These are phyloP conservation scores for Tetranychus truncatus DNA, from an alignment of 2,888 invertebrate species.

Conservation along the genomic window DNA sequence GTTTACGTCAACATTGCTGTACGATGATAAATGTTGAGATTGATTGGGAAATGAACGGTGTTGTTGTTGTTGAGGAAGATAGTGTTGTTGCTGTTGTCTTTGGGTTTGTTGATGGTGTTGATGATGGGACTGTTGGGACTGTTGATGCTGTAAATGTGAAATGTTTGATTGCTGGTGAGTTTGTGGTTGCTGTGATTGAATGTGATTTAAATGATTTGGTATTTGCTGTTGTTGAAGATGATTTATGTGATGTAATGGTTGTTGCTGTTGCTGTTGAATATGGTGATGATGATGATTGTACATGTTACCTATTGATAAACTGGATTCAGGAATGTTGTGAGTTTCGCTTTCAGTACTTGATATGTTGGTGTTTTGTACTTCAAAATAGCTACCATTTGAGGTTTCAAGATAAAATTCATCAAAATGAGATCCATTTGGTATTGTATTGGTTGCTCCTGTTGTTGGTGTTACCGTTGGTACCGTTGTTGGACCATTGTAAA, in stretches of 20 bases:
- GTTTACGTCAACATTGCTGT: neutral
- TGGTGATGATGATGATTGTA: neutral
- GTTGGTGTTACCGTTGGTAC: neutral
- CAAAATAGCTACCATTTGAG: neutral
- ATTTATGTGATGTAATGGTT: neutral
- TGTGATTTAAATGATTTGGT: neutral
- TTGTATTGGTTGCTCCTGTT: neutral
- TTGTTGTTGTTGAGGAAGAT: neutral
- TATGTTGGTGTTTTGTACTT: conserved; percentile 1
- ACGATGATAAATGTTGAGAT: neutral
- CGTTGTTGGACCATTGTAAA: too few relatives aligned
- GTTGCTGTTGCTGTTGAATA: neutral
- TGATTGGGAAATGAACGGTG: neutral
- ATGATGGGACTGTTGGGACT: neutral
- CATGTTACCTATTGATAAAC: neutral
- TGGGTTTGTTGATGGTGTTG: neutral
- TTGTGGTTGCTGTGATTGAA: neutral
- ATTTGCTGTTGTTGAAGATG: neutral
- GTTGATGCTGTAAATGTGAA: neutral
- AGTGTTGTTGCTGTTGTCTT: neutral
- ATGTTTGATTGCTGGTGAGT: neutral
- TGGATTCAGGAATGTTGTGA: neutral
- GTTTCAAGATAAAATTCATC: neutral
- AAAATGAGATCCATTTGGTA: neutral
- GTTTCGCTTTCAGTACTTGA: neutral